Percentiles rank a stretch among this genome's conserved stretches.
Evolutionary conservation across 2,888 invertebrate species (phyloP).

Genomic region (Orchestes rusci): DNA sequence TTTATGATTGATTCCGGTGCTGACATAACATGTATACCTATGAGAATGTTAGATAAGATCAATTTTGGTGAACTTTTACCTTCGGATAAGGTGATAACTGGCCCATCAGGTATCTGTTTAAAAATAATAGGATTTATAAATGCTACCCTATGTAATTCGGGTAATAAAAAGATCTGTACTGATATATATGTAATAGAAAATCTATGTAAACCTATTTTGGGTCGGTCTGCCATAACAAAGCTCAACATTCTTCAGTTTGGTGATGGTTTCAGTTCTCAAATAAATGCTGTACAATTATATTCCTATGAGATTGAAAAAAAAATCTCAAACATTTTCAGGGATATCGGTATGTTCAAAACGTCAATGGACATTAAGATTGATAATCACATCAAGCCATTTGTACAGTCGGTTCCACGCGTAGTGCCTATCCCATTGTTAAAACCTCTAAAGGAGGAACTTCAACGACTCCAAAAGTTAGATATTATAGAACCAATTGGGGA

Average conservation of each 20-base stretch:
- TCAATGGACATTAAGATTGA: conserved; percentile 16
- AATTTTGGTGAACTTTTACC: background rate
- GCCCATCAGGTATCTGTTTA: conserved; percentile 6
- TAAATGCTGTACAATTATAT: conserved; percentile 1
- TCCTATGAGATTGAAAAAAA: conserved; percentile 4
- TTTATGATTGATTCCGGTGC: conserved; percentile 5
- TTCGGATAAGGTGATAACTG: conserved; percentile 12
- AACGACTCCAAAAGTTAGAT: background rate
- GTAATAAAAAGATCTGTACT: conserved; percentile 7
- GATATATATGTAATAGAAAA: conserved; percentile 13
- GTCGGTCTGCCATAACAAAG: conserved; percentile 10
- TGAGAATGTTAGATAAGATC: conserved; percentile 4
- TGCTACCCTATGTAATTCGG: background rate
- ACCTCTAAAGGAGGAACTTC: background rate
- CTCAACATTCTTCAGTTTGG: conserved; percentile 11
- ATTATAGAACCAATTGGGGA: conserved; percentile 9
- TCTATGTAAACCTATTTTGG: background rate
- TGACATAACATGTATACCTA: background rate
- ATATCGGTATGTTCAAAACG: conserved; percentile 18
- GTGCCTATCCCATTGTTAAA: conserved; percentile 22
- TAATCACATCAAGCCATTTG: conserved; percentile 20
- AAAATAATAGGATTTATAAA: background rate
- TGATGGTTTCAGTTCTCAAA: background rate
- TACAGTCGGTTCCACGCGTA: conserved; percentile 21
- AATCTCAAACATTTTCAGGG: conserved; percentile 15